Conservation (phyloP, 2,113 vertebrate genomes). For the Gobiocypris rarus region DNA sequence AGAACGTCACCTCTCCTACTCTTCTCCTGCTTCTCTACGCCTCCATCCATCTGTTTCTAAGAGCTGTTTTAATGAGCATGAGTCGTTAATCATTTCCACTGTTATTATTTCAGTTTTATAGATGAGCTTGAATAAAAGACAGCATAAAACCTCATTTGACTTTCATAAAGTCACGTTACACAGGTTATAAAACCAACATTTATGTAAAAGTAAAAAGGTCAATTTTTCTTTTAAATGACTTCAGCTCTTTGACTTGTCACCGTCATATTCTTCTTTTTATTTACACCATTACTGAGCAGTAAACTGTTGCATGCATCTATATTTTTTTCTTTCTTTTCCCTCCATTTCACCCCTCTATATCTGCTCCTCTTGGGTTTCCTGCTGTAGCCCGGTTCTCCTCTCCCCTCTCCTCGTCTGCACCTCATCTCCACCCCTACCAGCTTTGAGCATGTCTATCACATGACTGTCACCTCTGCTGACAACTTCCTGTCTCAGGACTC, state of each 20-base stretch:
- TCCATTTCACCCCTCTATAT: conserved; percentile 53
- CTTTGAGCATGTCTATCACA: conserved; percentile 91
- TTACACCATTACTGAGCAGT: neutral
- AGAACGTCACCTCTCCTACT: neutral
- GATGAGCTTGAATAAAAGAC: neutral
- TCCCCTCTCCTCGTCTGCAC: conserved; percentile 76
- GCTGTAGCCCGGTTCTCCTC: conserved; percentile 79
- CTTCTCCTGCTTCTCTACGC: neutral
- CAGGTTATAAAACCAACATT: neutral
- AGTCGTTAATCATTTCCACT: neutral
- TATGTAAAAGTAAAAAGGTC: neutral
- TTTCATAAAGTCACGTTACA: neutral
- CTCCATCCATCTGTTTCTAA: conserved; percentile 25
- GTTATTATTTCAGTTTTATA: neutral
- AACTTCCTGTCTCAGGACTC: conserved; percentile 84
- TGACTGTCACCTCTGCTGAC: conserved; percentile 88
- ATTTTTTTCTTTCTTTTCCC: neutral
- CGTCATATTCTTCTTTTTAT: neutral
- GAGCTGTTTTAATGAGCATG: conserved; percentile 25
- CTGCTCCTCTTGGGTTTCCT: conserved; percentile 58
- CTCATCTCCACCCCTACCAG: conserved; percentile 87
- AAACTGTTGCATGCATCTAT: conserved; percentile 14
- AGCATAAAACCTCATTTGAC: neutral
- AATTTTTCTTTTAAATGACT: conserved; percentile 4
- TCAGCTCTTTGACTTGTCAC: neutral